phyloP scores from a whole-genome alignment of 2,888 invertebrate species.

The Epiblema foenella region DNA sequence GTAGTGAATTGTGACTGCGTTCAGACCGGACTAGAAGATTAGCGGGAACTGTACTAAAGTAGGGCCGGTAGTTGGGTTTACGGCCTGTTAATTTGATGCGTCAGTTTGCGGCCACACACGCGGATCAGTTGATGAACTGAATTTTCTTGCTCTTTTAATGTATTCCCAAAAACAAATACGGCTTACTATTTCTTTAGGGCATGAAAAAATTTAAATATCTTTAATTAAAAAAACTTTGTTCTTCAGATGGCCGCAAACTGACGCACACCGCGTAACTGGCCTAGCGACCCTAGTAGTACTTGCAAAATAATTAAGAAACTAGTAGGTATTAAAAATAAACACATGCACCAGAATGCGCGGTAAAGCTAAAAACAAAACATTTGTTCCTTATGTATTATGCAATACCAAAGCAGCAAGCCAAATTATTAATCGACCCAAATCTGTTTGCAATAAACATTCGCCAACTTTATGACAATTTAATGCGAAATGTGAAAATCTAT shows the following conservation, averaged over 20 bases:
- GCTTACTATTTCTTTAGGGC: too few species aligned
- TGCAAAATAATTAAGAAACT: not conserved
- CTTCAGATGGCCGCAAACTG: too few species aligned
- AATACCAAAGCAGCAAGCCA: slow-evolving; percentile 4
- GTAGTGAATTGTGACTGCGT: not conserved
- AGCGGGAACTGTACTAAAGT: not conserved
- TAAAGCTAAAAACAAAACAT: not conserved
- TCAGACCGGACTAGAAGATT: not conserved
- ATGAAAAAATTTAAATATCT: too few species aligned
- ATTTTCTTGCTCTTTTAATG: too few species aligned
- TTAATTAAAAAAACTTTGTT: too few species aligned
- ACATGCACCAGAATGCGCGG: not conserved
- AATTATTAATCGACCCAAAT: slow-evolving; percentile 10
- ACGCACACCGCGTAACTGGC: too few species aligned
- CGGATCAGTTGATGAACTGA: too few species aligned
- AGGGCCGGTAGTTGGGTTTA: too few species aligned
- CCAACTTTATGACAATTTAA: not conserved
- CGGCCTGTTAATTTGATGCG: too few species aligned
- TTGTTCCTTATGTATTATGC: not conserved
- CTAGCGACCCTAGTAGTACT: too few species aligned
- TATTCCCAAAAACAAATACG: too few species aligned
- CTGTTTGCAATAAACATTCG: not conserved
- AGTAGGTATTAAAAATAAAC: not conserved
- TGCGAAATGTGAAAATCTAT: not conserved
- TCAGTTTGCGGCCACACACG: too few species aligned